Evolutionary conservation across 2,113 vertebrate species (phyloP), one percentile per base, ranked within the genome.

Genomic region (Phaethornis superciliosus): DNA sequence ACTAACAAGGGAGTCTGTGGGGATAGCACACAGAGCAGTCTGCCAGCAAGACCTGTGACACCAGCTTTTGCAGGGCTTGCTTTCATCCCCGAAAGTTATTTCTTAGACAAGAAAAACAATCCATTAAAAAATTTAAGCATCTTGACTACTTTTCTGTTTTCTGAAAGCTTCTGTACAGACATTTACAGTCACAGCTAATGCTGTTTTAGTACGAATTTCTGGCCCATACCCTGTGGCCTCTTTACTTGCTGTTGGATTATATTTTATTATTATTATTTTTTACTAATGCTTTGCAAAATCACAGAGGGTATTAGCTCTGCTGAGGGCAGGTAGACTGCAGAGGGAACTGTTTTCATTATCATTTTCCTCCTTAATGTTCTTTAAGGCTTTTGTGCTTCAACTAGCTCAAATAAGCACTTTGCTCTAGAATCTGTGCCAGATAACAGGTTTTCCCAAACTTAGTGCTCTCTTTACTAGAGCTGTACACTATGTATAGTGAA

Each of bases 41-140:
- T 70, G 68, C 20, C 76, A 86, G 62, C 47, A 40, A 83, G 82
- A 81, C 79, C 60, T 95, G 58, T 40, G 94, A 94, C 84, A 81
- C 72, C 46, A 84, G 81, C 93, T 96, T 96, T 67, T 95, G 84
- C 90, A 97, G 91, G 84, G 90, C 93, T 96, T 89, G 58, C 90
- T 97, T 97, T 98, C 95, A 97, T 96, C 93, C 91, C 94, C 94
- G 89, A 64, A 94, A 88, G 96, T 80, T 88, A 56, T 95, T 96
- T 95, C 94, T 92, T 86, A 86, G 95, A 80, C 89, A 96, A 97
- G 85, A 93, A 83, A 94, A 96, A 93, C 55, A 96, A 96, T 95
- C 92, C 95, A 95, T 96, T 97, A 85, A 89, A 81, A 86, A 85
- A 13, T 93, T 56, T 28, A 40, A 98, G 94, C 85, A 96, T 93